Evolutionary conservation across 2,113 vertebrate species (phyloP), one percentile per base, ranked within the genome.

Genomic region (Callopanchax toddi): DNA sequence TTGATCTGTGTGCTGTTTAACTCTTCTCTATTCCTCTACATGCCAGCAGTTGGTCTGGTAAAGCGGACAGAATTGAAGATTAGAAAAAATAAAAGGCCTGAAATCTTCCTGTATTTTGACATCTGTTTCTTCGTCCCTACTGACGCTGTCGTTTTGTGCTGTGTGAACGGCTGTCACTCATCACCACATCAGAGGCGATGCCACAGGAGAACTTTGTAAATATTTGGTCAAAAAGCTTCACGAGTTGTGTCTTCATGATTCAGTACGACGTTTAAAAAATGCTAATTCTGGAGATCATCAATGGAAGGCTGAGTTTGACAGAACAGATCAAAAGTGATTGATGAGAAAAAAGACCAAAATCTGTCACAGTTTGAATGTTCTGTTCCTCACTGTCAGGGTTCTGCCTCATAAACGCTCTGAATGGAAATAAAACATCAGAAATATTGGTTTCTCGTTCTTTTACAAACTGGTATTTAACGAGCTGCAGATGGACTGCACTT

Each of bases 161-260:
- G 13, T 36, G 36, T 53, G 46, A 64, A 50, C 59, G 56, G 11
- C 53, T 56, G 56, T 57, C 67, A 70, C 11, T 78, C 60, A 54
- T 49, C 56, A 32, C 11, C 22, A 20, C 63, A 52, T 67, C 15
- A n/a, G 29, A n/a, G 8, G 23, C 65, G 61, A 67, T 65, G 57
- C 49, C 60, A 58, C 63, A 12, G 21, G 5, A 20, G 22, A 29
- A 37, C 52, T 53, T 51, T 44, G 32, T 29, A 49, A 68, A 50
- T 36, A 43, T 58, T 58, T 74, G 46, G 29, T 62, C 11, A 22
- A 48, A 73, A 51, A 12, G 37, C 20, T 13, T 48, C 44, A 13
- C 12, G 21, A 23, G 44, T 23, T 43, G 44, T 5, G 36, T 32
- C 20, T 16, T n/a, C 0, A 1, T 66, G 29, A 69, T 48, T 60